phyloP scores from a whole-genome alignment of 37 sponge, comb jelly and placozoan genomes.

The Theonella swinhoei region DNA sequence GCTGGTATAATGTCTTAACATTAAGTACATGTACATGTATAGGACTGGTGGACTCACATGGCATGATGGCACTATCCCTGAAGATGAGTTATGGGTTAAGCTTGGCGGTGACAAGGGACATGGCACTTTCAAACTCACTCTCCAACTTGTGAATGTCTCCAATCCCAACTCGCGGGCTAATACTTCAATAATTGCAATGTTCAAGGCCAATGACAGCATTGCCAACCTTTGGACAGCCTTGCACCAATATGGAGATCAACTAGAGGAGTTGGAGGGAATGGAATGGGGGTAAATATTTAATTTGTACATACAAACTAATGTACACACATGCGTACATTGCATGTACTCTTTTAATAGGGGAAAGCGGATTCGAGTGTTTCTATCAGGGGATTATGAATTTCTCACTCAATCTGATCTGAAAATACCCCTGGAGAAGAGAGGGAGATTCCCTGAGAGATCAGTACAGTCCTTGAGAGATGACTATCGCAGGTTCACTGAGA shows the following conservation, averaged over 20 bases:
- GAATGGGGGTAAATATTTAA: constrained; percentile 16
- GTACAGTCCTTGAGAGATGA: constrained; percentile 13
- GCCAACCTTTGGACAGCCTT: constrained; percentile 44
- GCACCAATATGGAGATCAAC: constrained; percentile 26
- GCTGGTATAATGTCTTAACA: not conserved
- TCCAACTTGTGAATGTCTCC: constrained; percentile 33
- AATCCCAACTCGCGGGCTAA: constrained; percentile 38
- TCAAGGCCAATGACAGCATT: constrained; percentile 32
- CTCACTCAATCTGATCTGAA: too few relatives aligned
- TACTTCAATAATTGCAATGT: constrained; percentile 13
- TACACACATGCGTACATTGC: not conserved
- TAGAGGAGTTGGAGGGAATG: constrained; percentile 20
- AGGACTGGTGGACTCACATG: constrained; percentile 40
- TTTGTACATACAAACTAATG: not conserved
- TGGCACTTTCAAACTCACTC: constrained; percentile 29
- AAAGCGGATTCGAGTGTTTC: constrained; percentile 21
- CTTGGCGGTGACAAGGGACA: constrained; percentile 45
- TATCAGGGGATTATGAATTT: constrained; percentile 64
- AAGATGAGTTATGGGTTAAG: constrained; percentile 38
- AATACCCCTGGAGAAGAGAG: constrained; percentile 13
- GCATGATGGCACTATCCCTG: constrained; percentile 45
- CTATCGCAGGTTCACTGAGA: constrained; percentile 5
- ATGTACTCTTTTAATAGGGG: not conserved
- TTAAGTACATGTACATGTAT: not conserved
- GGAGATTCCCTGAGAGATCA: not conserved